Evolutionary conservation across 1,140 invertebrate genomes (phyloP).

Genomic region (Papilio xuthus): DNA sequence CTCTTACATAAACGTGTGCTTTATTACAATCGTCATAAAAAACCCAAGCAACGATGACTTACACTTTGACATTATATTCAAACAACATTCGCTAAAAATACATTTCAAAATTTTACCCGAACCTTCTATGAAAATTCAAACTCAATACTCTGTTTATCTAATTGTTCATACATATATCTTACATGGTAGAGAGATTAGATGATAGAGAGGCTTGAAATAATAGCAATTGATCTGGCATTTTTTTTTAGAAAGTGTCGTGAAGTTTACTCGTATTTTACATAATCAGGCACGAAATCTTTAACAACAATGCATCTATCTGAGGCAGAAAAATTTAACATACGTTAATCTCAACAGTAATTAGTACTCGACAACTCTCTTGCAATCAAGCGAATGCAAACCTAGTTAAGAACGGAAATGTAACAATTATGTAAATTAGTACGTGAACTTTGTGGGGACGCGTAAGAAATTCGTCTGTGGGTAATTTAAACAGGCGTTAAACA

Average conservation of each 20-base stretch:
- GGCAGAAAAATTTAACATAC: background rate
- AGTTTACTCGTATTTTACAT: background rate
- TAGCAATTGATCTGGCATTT: too few species aligned
- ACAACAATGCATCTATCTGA: too few species aligned
- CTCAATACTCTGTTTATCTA: too few species aligned
- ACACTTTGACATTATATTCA: background rate
- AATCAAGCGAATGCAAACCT: conserved; percentile 20
- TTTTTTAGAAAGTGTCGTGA: too few species aligned
- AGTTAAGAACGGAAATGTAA: conserved; percentile 22
- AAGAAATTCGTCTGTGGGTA: conserved; percentile 32
- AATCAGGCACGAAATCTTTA: too few species aligned
- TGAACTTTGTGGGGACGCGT: background rate
- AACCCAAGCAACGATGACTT: conserved; percentile 5
- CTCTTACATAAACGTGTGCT: conserved; percentile 35
- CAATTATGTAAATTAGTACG: conserved; percentile 32
- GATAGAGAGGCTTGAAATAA: too few species aligned
- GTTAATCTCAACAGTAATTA: conserved; percentile 1
- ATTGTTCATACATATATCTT: too few species aligned
- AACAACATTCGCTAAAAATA: background rate
- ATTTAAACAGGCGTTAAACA: conserved; percentile 14
- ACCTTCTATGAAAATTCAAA: background rate
- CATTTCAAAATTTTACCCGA: background rate
- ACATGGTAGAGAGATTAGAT: too few species aligned
- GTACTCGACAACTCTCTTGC: background rate
- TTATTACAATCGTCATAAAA: conserved; percentile 35